These are phyloP conservation scores for Lathronympha strigana DNA, from an alignment of 2,888 invertebrate species.

Conservation along the genomic window DNA sequence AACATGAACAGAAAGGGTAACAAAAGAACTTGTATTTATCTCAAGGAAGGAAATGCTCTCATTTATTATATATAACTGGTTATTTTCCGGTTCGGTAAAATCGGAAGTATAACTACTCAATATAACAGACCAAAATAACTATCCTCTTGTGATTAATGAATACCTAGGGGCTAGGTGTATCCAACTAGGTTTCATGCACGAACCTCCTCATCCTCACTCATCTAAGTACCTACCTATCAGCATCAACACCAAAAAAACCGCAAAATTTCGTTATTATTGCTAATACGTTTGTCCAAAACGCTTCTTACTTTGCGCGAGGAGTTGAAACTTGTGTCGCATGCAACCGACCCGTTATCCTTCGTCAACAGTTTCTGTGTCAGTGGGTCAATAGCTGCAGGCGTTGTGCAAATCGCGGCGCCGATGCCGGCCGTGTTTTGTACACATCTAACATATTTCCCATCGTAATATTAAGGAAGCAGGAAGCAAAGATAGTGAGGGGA, in stretches of 20 bases:
- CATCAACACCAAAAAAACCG: background rate
- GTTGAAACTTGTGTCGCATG: slow-evolving; percentile 57
- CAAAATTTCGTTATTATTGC: background rate
- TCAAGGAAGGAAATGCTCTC: no score
- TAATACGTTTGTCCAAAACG: slow-evolving; percentile 8
- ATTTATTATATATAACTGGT: no score
- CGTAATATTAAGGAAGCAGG: background rate
- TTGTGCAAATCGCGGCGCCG: slow-evolving; percentile 72
- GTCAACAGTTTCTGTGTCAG: slow-evolving; percentile 69
- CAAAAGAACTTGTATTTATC: no score
- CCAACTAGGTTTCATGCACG: no score
- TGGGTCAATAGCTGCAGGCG: slow-evolving; percentile 79
- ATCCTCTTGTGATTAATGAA: no score
- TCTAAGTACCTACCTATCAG: no score
- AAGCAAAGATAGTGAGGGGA: background rate
- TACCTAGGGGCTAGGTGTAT: no score
- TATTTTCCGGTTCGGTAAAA: no score
- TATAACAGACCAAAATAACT: no score
- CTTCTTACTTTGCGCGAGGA: slow-evolving; percentile 10
- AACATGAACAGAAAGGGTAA: no score
- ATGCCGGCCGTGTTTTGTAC: slow-evolving; percentile 45
- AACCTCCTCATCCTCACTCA: no score
- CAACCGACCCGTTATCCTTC: slow-evolving; percentile 77
- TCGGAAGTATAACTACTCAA: no score
- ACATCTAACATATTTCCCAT: slow-evolving; percentile 20